phyloP scores from a whole-genome alignment of 1,140 invertebrate genomes.

The Drosophila serrata region DNA sequence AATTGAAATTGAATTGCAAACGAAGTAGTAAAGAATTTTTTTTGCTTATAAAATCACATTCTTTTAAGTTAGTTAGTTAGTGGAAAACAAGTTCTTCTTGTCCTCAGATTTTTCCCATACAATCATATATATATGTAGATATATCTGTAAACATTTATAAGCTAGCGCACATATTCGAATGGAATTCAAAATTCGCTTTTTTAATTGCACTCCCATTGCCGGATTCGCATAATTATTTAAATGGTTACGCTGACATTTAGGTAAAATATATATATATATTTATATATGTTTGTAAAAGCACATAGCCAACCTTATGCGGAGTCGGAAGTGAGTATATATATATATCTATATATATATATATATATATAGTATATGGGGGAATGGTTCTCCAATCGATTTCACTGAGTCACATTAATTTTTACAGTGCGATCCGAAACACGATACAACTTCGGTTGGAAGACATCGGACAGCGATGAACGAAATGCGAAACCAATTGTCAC shows the following conservation, averaged over 20 bases:
- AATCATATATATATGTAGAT: neutral
- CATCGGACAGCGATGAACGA: slow-evolving; percentile 21
- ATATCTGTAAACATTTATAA: slow-evolving; percentile 13
- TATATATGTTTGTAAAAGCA: slow-evolving; percentile 6
- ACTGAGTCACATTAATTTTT: neutral
- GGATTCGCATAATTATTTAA: slow-evolving; percentile 15
- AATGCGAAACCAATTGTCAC: slow-evolving; percentile 33
- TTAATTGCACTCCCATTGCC: slow-evolving; percentile 21
- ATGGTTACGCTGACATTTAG: slow-evolving; percentile 2
- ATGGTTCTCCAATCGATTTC: neutral
- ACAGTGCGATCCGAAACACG: neutral
- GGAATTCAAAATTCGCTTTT: slow-evolving; percentile 12
- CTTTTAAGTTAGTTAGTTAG: slow-evolving; percentile 15
- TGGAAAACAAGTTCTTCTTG: slow-evolving; percentile 13
- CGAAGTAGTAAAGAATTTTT: slow-evolving; percentile 25
- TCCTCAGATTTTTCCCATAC: slow-evolving; percentile 1
- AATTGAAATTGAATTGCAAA: slow-evolving; percentile 27
- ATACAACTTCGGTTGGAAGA: slow-evolving; percentile 34
- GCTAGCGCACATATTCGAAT: slow-evolving; percentile 7
- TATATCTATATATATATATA: neutral
- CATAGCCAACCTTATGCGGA: neutral
- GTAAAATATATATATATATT: slow-evolving; percentile 3
- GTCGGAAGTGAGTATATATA: slow-evolving; percentile 3
- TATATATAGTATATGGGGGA: slow-evolving; percentile 4
- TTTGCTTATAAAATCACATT: slow-evolving; percentile 57